Conservation (phyloP, 1,140 invertebrate genomes). For the Dryas iulia region DNA sequence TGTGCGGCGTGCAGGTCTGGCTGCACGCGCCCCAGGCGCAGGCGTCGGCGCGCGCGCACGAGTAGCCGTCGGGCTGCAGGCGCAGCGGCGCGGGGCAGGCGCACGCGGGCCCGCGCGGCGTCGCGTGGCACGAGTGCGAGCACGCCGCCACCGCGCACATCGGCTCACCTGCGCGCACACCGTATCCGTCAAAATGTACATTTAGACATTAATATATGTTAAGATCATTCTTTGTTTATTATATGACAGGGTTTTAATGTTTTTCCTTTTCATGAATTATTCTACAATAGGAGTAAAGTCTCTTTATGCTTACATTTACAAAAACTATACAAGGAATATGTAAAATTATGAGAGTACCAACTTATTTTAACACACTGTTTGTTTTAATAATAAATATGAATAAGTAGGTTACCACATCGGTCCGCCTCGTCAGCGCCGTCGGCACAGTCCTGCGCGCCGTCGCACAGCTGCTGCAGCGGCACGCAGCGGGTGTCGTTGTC, state of each 20-base stretch:
- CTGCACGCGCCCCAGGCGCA: conserved; percentile 88
- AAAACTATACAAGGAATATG: too few species aligned
- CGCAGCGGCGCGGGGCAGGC: conserved; percentile 71
- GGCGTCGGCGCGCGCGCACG: conserved; percentile 88
- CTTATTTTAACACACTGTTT: too few species aligned
- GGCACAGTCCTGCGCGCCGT: conserved; percentile 84
- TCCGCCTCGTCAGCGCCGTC: conserved; percentile 91
- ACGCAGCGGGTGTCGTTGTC: conserved; percentile 86
- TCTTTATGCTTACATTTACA: too few species aligned
- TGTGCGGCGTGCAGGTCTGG: conserved; percentile 49
- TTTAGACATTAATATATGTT: too few species aligned
- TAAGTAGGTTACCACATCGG: conserved; percentile 82
- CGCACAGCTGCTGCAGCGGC: conserved; percentile 84
- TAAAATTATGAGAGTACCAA: too few species aligned
- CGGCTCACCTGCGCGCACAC: conserved; percentile 80
- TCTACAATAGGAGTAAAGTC: too few species aligned
- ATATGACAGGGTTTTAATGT: too few species aligned
- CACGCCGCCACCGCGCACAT: conserved; percentile 81
- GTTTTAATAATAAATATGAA: neutral
- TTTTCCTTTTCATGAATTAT: too few species aligned
- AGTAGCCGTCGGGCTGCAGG: conserved; percentile 79
- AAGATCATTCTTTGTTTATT: too few species aligned
- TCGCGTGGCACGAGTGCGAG: conserved; percentile 62
- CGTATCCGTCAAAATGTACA: too few species aligned
- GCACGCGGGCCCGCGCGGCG: conserved; percentile 41